Evolutionary conservation across 2,888 invertebrate genomes (phyloP), one percentile per base, ranked within the genome.

Genomic region (Prosopocoilus inquinatus): DNA sequence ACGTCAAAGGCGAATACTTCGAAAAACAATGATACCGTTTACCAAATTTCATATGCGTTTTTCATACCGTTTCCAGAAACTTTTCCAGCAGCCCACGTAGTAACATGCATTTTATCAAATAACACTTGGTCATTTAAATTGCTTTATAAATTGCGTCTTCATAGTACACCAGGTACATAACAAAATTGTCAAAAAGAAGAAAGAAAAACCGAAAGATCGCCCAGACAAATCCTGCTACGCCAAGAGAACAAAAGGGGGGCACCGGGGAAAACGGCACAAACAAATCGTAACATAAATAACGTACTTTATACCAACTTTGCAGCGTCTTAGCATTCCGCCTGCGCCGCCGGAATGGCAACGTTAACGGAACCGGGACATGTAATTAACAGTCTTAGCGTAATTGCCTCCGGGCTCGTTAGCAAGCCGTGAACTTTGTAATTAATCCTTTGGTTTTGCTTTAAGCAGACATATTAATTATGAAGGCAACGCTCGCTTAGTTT

Each of bases 351-450:
- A 58, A 58, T 58, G 50, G 48, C 47, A 55, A 47, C 53, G 48
- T 50, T 53, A 47, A 50, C 55, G 58, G 56, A 62, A 59, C 57
- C 56, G 61, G 71, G 72, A 71, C 74, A 72, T 72, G 75, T 76
- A 78, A 78, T 78, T 78, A 78, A 78, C 77, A 76, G 77, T 73
- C 77, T 76, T 76, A 75, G 72, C 75, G 73, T 78, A 78, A 78
- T 78, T 78, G 77, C 77, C 77, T 75, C 74, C 70, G 75, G 77
- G 74, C 77, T 77, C 77, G 77, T 78, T 78, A 78, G 77, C 77
- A 77, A 78, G 77, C 77, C 76, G 77, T 78, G 78, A 78, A 78
- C 77, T 78, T 77, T 73, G 77, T 77, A 78, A 78, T 78, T 78
- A 78, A 78, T 78, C 77, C 77, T 76, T 75, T 74, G 76, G 78